Conservation (phyloP, 2,113 vertebrate genomes). For the Dolichotis patagonum region DNA sequence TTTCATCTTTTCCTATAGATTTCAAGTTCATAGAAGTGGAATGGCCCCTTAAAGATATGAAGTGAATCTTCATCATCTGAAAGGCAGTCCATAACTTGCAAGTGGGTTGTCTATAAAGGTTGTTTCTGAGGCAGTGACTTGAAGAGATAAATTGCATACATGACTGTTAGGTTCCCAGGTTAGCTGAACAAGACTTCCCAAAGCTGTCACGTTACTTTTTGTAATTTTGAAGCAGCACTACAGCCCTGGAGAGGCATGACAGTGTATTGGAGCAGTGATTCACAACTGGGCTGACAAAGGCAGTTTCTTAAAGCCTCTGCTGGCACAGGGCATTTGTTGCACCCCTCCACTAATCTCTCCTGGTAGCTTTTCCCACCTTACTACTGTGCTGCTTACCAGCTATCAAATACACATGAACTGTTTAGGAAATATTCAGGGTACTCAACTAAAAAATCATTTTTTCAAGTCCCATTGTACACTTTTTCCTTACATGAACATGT, state of each 20-base stretch:
- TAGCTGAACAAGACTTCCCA: background rate
- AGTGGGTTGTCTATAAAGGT: background rate
- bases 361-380: background rate
- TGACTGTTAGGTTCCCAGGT: background rate
- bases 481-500: background rate
- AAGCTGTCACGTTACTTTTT: background rate
- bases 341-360: rapidly evolving
- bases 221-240: background rate
- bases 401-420: rapidly evolving
- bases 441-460: background rate
- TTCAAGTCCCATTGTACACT: background rate
- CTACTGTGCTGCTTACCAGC: background rate
- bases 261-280: background rate
- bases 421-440: too few relatives aligned
- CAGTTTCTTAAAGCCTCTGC: background rate
- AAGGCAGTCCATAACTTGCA: background rate
- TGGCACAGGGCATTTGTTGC: background rate
- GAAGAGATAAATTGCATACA: background rate
- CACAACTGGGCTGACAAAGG: background rate
- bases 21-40: background rate
- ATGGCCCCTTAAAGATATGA: background rate
- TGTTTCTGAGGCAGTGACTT: background rate
- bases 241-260: background rate
- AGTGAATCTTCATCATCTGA: background rate
- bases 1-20: background rate